These are phyloP conservation scores for Maniola hyperantus DNA, from an alignment of 2,888 invertebrate species.

Conservation along the genomic window DNA sequence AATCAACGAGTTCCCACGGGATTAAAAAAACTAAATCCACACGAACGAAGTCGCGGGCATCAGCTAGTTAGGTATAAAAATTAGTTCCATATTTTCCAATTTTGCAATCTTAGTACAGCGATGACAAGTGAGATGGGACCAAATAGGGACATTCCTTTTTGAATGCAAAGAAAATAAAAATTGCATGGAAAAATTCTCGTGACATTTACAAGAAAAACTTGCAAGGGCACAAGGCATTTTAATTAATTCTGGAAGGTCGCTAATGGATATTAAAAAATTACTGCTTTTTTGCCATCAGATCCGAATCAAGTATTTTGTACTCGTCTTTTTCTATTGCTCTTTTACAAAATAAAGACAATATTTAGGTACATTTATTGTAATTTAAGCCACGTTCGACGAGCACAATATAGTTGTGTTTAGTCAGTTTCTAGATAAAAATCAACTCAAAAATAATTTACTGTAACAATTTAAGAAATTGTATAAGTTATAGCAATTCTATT, in stretches of 20 bases:
- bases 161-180: slow-evolving; percentile 2
- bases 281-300: slow-evolving; percentile 23
- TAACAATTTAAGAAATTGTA: too few species aligned
- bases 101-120: not conserved
- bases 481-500: too few species aligned
- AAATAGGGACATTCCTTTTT: slow-evolving; percentile 1
- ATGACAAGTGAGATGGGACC: slow-evolving; percentile 8
- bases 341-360: not conserved
- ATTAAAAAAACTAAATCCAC: too few species aligned
- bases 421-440: too few species aligned
- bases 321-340: not conserved
- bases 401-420: too few species aligned
- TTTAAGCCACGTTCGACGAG: not conserved
- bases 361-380: not conserved
- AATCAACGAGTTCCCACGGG: too few species aligned
- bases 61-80: not conserved
- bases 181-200: slow-evolving; percentile 8
- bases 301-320: slow-evolving; percentile 26
- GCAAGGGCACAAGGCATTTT: slow-evolving; percentile 27
- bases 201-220: slow-evolving; percentile 20
- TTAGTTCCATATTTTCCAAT: not conserved
- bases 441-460: too few species aligned
- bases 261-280: slow-evolving; percentile 33
- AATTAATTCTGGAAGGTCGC: slow-evolving; percentile 32
- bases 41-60: too few species aligned